Evolutionary conservation across 2,888 invertebrate genomes (phyloP).

Genomic region (Dryococelus australis): DNA sequence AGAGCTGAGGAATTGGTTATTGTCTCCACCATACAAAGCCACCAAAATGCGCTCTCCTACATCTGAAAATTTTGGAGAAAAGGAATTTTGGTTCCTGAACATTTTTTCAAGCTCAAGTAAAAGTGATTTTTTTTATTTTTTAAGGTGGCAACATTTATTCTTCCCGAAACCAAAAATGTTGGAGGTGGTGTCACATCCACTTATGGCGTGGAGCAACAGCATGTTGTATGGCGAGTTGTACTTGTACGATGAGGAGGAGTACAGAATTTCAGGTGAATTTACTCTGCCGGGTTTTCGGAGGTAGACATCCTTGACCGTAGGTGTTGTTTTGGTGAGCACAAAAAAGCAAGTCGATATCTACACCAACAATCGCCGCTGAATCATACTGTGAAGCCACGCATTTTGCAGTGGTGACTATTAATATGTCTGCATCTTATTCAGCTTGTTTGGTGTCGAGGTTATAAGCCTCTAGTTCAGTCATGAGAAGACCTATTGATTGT

Average conservation of each 20-base stretch:
- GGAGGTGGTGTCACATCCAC: background rate
- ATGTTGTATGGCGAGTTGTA: background rate
- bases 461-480: background rate
- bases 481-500: background rate
- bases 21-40: conserved; percentile 18
- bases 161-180: conserved; percentile 4
- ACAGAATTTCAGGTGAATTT: background rate
- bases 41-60: conserved; percentile 11
- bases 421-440: background rate
- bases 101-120: too few relatives aligned
- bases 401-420: conserved; percentile 11
- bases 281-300: background rate
- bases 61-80: background rate
- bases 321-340: background rate
- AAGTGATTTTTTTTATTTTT: background rate
- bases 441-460: background rate
- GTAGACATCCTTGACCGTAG: background rate
- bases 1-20: background rate
- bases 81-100: too few relatives aligned
- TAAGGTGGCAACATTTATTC: background rate
- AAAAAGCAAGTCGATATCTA: background rate
- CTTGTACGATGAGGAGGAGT: background rate
- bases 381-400: background rate
- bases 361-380: background rate
- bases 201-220: background rate